Evolutionary conservation across 2,888 invertebrate genomes (phyloP).

Genomic region (Arrhopalites spinosus): DNA sequence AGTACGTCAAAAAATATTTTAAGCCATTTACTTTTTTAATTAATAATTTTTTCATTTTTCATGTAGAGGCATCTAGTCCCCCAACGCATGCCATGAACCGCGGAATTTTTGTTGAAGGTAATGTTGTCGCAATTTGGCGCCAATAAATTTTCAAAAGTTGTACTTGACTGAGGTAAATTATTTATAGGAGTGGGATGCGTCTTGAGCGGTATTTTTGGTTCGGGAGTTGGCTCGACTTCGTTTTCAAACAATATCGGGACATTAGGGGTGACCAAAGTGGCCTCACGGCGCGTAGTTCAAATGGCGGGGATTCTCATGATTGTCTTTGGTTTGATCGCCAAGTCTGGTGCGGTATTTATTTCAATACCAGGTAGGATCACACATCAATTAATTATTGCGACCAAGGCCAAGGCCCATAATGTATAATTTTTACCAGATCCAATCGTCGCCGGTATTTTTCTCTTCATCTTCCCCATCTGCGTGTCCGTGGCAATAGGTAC

Average conservation of each 20-base stretch:
- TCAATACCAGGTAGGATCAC: no score
- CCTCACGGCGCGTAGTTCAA: constrained; percentile 78
- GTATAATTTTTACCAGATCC: constrained; percentile 82
- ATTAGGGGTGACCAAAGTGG: constrained; percentile 83
- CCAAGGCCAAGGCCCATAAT: no score
- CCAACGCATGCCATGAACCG: constrained; percentile 86
- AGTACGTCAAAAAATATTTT: no score
- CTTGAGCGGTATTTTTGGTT: constrained; percentile 82
- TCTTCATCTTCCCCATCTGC: constrained; percentile 83
- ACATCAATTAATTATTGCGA: no score
- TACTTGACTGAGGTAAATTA: no score
- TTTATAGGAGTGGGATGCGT: constrained; percentile 74
- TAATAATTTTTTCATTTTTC: not conserved
- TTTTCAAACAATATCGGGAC: constrained; percentile 90
- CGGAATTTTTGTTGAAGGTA: constrained; percentile 81
- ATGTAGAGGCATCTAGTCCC: constrained; percentile 77
- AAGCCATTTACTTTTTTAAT: no score
- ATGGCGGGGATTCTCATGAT: constrained; percentile 77
- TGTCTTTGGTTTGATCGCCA: constrained; percentile 73
- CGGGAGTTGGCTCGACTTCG: constrained; percentile 85
- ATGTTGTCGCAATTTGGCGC: no score
- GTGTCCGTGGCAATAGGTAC: constrained; percentile 78
- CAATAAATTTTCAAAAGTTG: no score
- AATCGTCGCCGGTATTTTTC: constrained; percentile 76
- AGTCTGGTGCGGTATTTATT: constrained; percentile 78